Percentiles rank a stretch among this genome's conserved stretches.
Evolutionary conservation across 2,888 invertebrate species (phyloP).

Genomic region (Athalia cordata): DNA sequence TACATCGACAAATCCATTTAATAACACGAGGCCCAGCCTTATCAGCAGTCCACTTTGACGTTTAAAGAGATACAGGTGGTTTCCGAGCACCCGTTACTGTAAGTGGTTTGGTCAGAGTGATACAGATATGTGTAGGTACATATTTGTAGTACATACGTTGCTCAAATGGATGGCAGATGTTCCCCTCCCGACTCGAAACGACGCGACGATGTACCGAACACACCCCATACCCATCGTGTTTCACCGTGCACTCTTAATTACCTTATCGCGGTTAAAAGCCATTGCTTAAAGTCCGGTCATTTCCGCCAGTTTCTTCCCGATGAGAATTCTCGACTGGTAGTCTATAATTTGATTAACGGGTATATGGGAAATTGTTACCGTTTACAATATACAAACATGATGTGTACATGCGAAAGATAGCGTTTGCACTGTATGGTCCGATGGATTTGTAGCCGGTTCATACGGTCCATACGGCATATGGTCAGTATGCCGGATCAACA

Average conservation of each 20-base stretch:
- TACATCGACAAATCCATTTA: conserved; percentile 19
- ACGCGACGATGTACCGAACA: neutral
- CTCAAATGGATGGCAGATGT: conserved; percentile 43
- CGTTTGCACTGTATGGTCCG: neutral
- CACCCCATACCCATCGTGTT: conserved; percentile 9
- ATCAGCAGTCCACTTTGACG: conserved; percentile 40
- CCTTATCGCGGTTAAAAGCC: conserved; percentile 42
- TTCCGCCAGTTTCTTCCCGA: neutral
- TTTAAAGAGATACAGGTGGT: conserved; percentile 39
- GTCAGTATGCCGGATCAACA: neutral
- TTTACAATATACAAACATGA: neutral
- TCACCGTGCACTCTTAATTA: conserved; percentile 41
- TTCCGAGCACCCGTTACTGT: conserved; percentile 20
- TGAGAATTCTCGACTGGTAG: neutral
- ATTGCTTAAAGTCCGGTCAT: conserved; percentile 3
- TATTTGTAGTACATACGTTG: conserved; percentile 38
- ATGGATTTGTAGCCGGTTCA: neutral
- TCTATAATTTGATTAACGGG: too few species aligned
- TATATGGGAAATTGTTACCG: too few species aligned
- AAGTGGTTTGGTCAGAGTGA: conserved; percentile 40
- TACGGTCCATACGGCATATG: conserved; percentile 34
- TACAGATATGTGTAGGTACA: conserved; percentile 41
- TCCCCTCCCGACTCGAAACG: neutral
- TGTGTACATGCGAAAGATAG: conserved; percentile 33
- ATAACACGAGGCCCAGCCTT: neutral